Evolutionary conservation across 2,888 invertebrate genomes (phyloP).

Genomic region (Lasioglossum lativentre): DNA sequence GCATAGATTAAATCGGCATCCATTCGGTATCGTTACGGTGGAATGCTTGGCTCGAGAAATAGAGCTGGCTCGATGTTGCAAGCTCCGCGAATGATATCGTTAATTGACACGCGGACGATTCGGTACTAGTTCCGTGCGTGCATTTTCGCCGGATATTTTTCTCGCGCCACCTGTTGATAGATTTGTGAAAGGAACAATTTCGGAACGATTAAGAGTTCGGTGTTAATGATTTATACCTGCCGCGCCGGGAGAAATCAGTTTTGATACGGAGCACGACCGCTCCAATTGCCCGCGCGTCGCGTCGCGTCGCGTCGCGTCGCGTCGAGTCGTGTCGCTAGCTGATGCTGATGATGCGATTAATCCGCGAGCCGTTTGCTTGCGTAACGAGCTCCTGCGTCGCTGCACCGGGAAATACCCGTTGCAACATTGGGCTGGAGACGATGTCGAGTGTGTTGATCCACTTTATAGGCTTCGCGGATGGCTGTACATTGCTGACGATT

Average conservation of each 20-base stretch:
- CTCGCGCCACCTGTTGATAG: not conserved
- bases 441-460: slow-evolving; percentile 25
- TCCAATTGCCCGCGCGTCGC: not conserved
- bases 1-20: slow-evolving; percentile 14
- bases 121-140: not conserved
- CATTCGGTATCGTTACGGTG: not conserved
- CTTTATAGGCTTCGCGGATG: slow-evolving; percentile 16
- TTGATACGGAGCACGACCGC: not conserved
- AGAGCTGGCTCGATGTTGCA: slow-evolving; percentile 14
- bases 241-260: not conserved
- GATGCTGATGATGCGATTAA: slow-evolving; percentile 21
- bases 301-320: too few species aligned
- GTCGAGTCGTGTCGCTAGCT: not conserved
- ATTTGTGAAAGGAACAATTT: slow-evolving; percentile 18
- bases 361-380: slow-evolving; percentile 33
- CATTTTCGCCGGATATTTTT: not conserved
- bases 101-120: slow-evolving; percentile 32
- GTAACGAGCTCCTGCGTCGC: slow-evolving; percentile 21
- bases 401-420: slow-evolving; percentile 28
- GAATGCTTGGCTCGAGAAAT: slow-evolving; percentile 7
- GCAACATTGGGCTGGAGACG: slow-evolving; percentile 36
- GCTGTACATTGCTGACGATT: not conserved
- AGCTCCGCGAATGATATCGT: slow-evolving; percentile 14
- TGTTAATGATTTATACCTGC: slow-evolving; percentile 5
- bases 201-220: not conserved